Evolutionary conservation across 1,140 invertebrate species (phyloP).

Genomic region (Drosophila orosa): DNA sequence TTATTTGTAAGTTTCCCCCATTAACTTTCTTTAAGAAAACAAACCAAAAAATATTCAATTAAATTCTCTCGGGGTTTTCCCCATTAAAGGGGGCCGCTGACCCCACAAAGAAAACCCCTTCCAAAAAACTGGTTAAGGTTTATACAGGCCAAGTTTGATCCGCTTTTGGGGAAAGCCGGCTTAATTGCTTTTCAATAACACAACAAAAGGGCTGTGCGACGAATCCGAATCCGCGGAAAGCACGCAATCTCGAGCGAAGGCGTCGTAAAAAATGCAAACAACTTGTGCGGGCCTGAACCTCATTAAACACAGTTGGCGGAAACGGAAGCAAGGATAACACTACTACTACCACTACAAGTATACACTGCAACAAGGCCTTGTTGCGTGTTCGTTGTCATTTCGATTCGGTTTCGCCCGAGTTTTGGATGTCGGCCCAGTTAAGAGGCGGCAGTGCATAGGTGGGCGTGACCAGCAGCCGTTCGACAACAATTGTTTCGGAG

Average conservation of each 20-base stretch:
- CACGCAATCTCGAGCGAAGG: conserved; percentile 37
- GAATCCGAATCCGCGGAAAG: conserved; percentile 16
- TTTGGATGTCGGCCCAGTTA: conserved; percentile 38
- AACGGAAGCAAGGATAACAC: conserved; percentile 40
- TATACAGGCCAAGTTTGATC: neutral
- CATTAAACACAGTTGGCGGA: conserved; percentile 31
- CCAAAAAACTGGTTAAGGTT: neutral
- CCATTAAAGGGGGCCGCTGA: conserved; percentile 14
- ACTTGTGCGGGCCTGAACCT: conserved; percentile 35
- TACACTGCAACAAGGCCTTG: conserved; percentile 41
- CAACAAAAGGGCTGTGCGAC: conserved; percentile 21
- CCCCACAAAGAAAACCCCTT: conserved; percentile 10
- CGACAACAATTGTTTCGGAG: conserved; percentile 43
- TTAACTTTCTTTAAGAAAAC: neutral
- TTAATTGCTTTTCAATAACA: conserved; percentile 57
- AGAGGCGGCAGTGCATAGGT: conserved; percentile 9
- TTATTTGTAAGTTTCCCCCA: too few relatives aligned
- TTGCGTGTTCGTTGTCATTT: conserved; percentile 53
- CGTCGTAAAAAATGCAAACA: conserved; percentile 48
- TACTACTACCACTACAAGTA: neutral
- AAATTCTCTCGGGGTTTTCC: neutral
- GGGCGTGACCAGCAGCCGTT: conserved; percentile 47
- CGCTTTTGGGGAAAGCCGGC: conserved; percentile 14
- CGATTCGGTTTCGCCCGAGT: conserved; percentile 4
- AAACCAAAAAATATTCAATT: neutral